Percentiles rank a stretch among this genome's conserved stretches.
Conservation (phyloP, 1,140 invertebrate species). For the Oreohelix idahoensis region DNA sequence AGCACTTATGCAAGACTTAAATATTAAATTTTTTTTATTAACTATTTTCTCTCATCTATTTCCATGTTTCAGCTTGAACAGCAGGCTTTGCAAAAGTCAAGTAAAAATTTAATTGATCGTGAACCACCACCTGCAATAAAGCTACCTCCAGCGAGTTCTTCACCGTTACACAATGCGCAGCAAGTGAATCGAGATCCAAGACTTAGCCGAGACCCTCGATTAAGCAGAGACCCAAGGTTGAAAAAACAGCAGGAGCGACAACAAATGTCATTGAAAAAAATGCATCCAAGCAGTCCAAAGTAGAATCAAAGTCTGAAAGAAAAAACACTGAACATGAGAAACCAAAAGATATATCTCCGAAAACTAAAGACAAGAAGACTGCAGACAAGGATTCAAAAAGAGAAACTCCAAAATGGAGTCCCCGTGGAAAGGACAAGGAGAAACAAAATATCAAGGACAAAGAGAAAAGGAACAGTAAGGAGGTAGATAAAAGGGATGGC, state of each 20-base stretch:
- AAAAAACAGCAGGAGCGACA: conserved; percentile 21
- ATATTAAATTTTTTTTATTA: too few species aligned
- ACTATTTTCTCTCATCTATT: too few species aligned
- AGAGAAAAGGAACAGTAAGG: conserved; percentile 12
- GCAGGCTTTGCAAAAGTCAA: not conserved
- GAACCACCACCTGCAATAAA: conserved; percentile 28
- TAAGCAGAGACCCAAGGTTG: conserved; percentile 28
- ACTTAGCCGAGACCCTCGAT: conserved; percentile 17
- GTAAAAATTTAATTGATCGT: conserved; percentile 21
- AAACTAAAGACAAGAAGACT: not conserved
- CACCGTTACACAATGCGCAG: not conserved
- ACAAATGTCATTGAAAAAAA: not conserved
- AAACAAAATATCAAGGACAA: conserved; percentile 25
- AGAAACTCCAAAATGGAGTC: not conserved
- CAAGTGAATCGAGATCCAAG: conserved; percentile 15
- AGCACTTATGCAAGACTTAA: too few species aligned
- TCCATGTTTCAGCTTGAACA: conserved; percentile 25
- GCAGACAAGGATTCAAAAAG: conserved; percentile 3
- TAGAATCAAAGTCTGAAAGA: not conserved
- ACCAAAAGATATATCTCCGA: conserved; percentile 13
- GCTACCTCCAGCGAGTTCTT: conserved; percentile 15
- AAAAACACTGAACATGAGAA: not conserved
- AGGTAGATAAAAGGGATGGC: conserved; percentile 15
- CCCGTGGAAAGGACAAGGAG: conserved; percentile 19
- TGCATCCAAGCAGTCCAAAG: not conserved